phyloP scores from a whole-genome alignment of 2,113 vertebrate species.

The Quiscalus mexicanus region DNA sequence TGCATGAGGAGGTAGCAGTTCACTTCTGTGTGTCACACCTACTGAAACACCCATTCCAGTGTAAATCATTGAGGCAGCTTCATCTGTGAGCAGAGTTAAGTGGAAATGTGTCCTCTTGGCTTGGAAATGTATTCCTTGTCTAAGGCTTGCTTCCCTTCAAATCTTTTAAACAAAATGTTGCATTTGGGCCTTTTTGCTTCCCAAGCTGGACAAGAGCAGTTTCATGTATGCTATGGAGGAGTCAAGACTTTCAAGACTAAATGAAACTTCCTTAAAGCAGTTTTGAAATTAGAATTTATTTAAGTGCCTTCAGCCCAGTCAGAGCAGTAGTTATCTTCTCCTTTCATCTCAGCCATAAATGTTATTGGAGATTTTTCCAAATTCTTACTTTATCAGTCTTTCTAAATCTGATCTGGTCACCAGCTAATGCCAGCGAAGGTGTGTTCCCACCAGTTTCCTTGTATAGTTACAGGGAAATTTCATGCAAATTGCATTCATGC shows the following conservation, averaged over 20 bases:
- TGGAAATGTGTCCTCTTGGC: background rate
- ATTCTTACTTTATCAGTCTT: background rate
- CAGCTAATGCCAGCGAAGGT: background rate
- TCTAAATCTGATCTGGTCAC: background rate
- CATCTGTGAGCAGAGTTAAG: background rate
- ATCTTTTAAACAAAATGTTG: background rate
- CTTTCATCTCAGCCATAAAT: background rate
- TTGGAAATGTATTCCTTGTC: fast-evolving
- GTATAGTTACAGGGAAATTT: background rate
- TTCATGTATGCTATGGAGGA: background rate
- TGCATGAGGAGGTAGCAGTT: background rate
- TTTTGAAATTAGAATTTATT: background rate
- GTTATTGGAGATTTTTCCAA: background rate
- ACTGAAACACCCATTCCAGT: background rate
- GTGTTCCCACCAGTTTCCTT: background rate
- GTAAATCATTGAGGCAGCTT: background rate
- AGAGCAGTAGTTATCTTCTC: background rate
- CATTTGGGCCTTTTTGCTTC: background rate
- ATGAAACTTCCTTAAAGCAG: background rate
- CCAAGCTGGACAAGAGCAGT: background rate
- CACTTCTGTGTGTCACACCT: background rate
- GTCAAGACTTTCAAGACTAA: background rate
- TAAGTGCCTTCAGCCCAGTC: background rate
- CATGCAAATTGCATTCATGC: background rate
- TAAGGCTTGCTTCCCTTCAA: background rate